Base-by-base conservation (phyloP, 2,888 invertebrate genomes). In the Melanargia galathea region DNA sequence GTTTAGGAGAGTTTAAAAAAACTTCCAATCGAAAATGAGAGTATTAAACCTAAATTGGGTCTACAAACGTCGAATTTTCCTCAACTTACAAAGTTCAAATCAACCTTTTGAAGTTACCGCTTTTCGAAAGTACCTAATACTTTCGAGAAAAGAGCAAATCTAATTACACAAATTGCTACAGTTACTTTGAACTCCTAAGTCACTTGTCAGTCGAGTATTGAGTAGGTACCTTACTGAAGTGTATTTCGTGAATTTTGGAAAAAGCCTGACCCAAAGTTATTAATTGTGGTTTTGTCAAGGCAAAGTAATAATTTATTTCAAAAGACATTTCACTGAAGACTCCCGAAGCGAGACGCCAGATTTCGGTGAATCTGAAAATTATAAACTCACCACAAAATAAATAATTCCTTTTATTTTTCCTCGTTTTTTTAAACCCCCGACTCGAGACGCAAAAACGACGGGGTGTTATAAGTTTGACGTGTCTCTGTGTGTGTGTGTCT, bases 51-150 rank as follows among this genome's bases (percentile, higher is more conserved):
- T 26, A 30, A 52, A 52, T 52, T 18, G 52, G 33, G 2, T 33
- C 13, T 11, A 10, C 33, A 52, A 52, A 18, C 52, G 13, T 35
- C 52, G 20, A 52, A 52, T 10, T 52, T 33, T 20, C 20, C 18
- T 18, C 33, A 52, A 52, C 20, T 8, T 16, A 51, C 30, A 51
- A 60, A 51, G 60, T 52, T 52, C 43, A n/a, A 60, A 52, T 43
- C 38, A n/a, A n/a, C 40, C 52, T 43, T 60, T 60, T 51, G 40
- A 60, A 60, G 60, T 51, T 22, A 62, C 62, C 62, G 52, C 45
- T 57, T 58, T 58, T 43, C 33, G 35, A 52, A 69, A 67, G 65
- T 55, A 43, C 40, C 59, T 52, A 57, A 46, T 57, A 40, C 33
- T 51, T 20, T 20, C 18, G 33, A 33, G 26, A 49, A 43, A 55